A percentile compares a stretch with the other conserved stretches of the same genome.
These are phyloP conservation scores for Coregonus clupeaformis DNA, from an alignment of 2,113 vertebrate species.

Conservation along the genomic window DNA sequence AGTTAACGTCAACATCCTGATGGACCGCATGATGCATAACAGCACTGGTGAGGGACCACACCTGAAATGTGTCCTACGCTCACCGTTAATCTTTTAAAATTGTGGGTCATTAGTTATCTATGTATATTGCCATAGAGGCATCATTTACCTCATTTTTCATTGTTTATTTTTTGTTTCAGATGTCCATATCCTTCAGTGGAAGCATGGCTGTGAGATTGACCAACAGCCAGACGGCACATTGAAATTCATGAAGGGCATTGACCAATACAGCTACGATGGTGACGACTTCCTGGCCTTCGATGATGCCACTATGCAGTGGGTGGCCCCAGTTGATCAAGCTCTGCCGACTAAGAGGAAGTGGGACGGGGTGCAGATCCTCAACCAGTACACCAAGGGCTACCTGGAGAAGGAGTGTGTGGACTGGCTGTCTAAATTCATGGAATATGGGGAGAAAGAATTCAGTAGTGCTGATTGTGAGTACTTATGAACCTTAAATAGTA, in stretches of 20 bases:
- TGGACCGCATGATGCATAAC: constrained; percentile 39
- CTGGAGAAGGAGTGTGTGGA: constrained; percentile 63
- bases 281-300: constrained; percentile 61
- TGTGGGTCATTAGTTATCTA: no score
- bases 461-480: neutral
- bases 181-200: constrained; percentile 60
- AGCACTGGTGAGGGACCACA: constrained; percentile 39
- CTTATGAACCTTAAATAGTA: neutral
- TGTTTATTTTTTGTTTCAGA: no score
- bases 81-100: no score
- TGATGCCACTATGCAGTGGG: constrained; percentile 16
- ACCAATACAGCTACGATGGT: constrained; percentile 66
- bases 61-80: no score
- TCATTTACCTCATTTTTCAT: neutral
- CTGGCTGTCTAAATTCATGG: constrained; percentile 49
- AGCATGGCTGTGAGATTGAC: constrained; percentile 51
- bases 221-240: fast-evolving
- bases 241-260: neutral
- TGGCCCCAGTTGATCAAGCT: neutral
- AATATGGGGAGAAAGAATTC: fast-evolving
- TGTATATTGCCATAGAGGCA: neutral
- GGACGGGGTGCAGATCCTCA: constrained; percentile 51
- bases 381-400: constrained; percentile 67
- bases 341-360: constrained; percentile 51
- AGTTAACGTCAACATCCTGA: constrained; percentile 64